These are phyloP conservation scores for Drosophila colorata DNA, from an alignment of 2,888 invertebrate species.

Conservation along the genomic window DNA sequence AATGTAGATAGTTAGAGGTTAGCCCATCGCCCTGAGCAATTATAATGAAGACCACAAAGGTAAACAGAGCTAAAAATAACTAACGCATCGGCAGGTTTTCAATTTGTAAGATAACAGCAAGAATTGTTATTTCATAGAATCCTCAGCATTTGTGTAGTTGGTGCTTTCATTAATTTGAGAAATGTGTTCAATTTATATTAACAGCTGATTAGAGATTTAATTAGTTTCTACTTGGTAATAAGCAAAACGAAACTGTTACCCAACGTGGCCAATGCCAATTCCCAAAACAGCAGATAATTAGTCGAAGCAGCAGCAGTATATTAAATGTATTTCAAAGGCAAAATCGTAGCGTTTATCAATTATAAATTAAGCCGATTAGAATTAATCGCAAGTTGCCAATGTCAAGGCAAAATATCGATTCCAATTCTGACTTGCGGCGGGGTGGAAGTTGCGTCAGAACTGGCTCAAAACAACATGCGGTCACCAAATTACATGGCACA, in stretches of 20 bases:
- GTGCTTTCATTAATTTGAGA: neutral
- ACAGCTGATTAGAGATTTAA: neutral
- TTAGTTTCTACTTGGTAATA: neutral
- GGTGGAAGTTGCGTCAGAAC: slow-evolving; percentile 5
- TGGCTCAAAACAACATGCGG: slow-evolving; percentile 56
- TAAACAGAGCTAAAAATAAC: no score
- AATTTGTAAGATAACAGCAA: neutral
- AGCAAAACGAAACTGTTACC: no score
- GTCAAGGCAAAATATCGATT: slow-evolving; percentile 59
- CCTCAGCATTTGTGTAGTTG: neutral
- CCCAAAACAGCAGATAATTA: slow-evolving; percentile 32
- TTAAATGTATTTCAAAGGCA: slow-evolving; percentile 13
- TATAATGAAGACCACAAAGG: no score
- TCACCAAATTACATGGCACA: slow-evolving; percentile 53
- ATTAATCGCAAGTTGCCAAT: slow-evolving; percentile 35
- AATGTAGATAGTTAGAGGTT: no score
- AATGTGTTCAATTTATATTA: neutral
- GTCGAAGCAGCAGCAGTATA: neutral
- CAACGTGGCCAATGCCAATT: no score
- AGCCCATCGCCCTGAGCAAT: no score
- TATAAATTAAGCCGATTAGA: slow-evolving; percentile 56
- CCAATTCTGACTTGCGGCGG: slow-evolving; percentile 24
- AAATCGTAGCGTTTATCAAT: slow-evolving; percentile 46
- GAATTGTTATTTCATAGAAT: neutral
- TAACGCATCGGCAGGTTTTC: no score